Conservation (phyloP, 2,888 invertebrate species). For the Scotopteryx bipunctaria region DNA sequence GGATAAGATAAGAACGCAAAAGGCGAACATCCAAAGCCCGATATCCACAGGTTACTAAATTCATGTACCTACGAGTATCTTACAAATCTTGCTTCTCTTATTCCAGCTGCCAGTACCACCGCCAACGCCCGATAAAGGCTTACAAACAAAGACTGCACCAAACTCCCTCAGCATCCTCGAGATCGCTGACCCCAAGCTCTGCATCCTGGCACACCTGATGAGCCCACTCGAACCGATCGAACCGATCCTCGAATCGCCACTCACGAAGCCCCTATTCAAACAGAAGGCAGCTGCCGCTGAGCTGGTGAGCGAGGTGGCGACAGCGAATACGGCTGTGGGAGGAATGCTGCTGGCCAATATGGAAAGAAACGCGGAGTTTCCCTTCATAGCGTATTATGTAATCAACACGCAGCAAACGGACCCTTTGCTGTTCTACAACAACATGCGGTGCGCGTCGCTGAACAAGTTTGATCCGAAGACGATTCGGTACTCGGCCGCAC, state of each 20-base stretch:
- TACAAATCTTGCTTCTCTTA: slow-evolving; percentile 5
- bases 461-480: slow-evolving; percentile 93
- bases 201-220: slow-evolving; percentile 94
- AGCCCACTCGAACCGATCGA: slow-evolving; percentile 93
- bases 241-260: slow-evolving; percentile 92
- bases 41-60: no score
- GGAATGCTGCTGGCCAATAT: slow-evolving; percentile 95
- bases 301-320: slow-evolving; percentile 88
- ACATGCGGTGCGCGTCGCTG: slow-evolving; percentile 91
- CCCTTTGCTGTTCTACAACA: slow-evolving; percentile 92
- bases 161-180: slow-evolving; percentile 89
- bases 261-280: slow-evolving; percentile 90
- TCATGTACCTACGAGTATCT: no score
- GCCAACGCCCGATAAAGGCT: slow-evolving; percentile 85
- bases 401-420: slow-evolving; percentile 94
- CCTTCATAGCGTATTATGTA: slow-evolving; percentile 95
- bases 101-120: slow-evolving; percentile 85
- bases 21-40: no score
- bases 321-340: slow-evolving; percentile 89
- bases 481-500: slow-evolving; percentile 91
- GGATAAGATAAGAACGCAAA: no score
- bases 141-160: slow-evolving; percentile 84
- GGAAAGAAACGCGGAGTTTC: slow-evolving; percentile 95
- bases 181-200: slow-evolving; percentile 94
- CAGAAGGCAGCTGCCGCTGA: slow-evolving; percentile 91